These are phyloP conservation scores for Acanthosoma haemorrhoidale DNA, from an alignment of 2,888 invertebrate species.

Conservation along the genomic window DNA sequence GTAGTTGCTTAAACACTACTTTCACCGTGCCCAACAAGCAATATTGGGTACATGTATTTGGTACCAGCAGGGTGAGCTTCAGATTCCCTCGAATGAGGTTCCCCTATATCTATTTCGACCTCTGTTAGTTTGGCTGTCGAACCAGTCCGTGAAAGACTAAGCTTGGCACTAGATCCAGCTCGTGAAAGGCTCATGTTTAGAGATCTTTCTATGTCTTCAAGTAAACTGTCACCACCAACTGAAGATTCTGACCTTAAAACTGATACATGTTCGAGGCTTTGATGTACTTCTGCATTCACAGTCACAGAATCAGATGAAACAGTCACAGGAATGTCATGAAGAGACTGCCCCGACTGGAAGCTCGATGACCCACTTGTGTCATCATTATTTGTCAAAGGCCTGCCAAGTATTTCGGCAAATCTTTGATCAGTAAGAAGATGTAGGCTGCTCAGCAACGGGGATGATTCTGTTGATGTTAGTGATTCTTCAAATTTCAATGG, in stretches of 20 bases:
- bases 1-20: slow-evolving; percentile 36
- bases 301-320: slow-evolving; percentile 38
- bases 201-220: slow-evolving; percentile 41
- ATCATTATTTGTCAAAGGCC: slow-evolving; percentile 30
- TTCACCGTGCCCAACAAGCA: slow-evolving; percentile 37
- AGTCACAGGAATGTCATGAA: slow-evolving; percentile 33
- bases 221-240: slow-evolving; percentile 39
- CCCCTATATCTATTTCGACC: slow-evolving; percentile 33
- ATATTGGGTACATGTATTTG: slow-evolving; percentile 38
- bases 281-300: slow-evolving; percentile 38
- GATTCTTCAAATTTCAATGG: slow-evolving; percentile 30
- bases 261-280: slow-evolving; percentile 27
- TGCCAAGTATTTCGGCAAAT: slow-evolving; percentile 37
- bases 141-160: slow-evolving; percentile 24
- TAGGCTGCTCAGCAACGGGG: slow-evolving; percentile 40
- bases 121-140: slow-evolving; percentile 28
- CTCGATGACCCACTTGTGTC: slow-evolving; percentile 37
- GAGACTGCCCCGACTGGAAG: slow-evolving; percentile 37
- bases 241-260: slow-evolving; percentile 33
- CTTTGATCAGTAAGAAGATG: slow-evolving; percentile 40
- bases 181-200: slow-evolving; percentile 38
- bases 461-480: slow-evolving; percentile 37
- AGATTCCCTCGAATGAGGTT: background rate
- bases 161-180: slow-evolving; percentile 33
- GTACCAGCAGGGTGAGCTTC: slow-evolving; percentile 29